Base-by-base conservation (phyloP, 2,888 invertebrate species). In the Ephialtes manifestator region DNA sequence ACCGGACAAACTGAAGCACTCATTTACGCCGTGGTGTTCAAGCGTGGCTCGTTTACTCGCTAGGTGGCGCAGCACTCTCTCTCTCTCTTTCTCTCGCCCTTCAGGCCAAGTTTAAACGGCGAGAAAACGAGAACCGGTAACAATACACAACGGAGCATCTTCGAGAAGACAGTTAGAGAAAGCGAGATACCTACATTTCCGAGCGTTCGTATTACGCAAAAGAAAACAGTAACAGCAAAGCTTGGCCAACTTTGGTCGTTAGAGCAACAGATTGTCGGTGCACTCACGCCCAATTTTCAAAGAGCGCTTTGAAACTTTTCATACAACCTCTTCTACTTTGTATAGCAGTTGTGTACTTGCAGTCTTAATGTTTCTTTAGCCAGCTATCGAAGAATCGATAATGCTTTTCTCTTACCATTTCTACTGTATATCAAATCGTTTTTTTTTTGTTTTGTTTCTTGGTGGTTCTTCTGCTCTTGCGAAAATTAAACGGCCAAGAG, bases 1-100 rank as follows among this genome's bases (percentile, higher is more conserved):
- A 85, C 81, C 88, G 85, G 85, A 88, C 85, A 87, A 87, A 86
- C 85, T 88, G 83, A 84, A 86, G 87, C 81, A 79, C 84, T 88
- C 87, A 88, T 88, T 88, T 87, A 87, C 87, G 87, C 86, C 76
- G 78, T 86, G 80, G 87, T 83, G 81, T 86, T 84, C 75, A 75
- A 75, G 74, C 39, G 43, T 63, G 18, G 18, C 60, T 63, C 60
- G 60, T 35, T 63, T n/a, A 35, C n/a, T 18, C 24, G 43, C 60
- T 68, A 15, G 43, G 58, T 39, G 35, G 46, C 65, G 65, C 18
- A n/a, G 53, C 43, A 35, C 76, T 60, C 60, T n/a, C n/a, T n/a
- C n/a, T n/a, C n/a, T n/a, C n/a, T n/a, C n/a, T n/a, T n/a, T n/a
- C n/a, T n/a, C n/a, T 39, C 67, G 63, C 51, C 35, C 87, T 74